These are phyloP conservation scores for Cosmia pyralina DNA, from an alignment of 2,888 invertebrate species.

Conservation along the genomic window DNA sequence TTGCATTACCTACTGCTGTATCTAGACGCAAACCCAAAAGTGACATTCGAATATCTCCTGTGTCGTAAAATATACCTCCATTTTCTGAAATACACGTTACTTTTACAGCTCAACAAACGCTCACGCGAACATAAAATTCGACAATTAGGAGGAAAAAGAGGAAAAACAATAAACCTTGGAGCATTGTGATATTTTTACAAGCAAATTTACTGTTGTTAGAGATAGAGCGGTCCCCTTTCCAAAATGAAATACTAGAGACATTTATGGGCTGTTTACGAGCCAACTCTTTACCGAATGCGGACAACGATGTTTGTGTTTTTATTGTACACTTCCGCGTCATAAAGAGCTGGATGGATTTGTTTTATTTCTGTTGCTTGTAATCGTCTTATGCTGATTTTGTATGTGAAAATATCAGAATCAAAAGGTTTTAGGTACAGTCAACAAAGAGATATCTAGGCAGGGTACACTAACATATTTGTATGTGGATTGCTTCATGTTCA, in stretches of 20 bases:
- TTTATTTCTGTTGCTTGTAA: slow-evolving; percentile 55
- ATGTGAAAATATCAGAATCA: slow-evolving; percentile 1
- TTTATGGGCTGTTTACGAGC: slow-evolving; percentile 85
- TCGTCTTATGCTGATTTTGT: slow-evolving; percentile 44
- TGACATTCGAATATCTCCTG: slow-evolving; percentile 9
- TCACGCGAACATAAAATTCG: slow-evolving; percentile 68
- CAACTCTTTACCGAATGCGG: slow-evolving; percentile 78
- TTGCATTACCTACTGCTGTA: slow-evolving; percentile 30
- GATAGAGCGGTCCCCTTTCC: slow-evolving; percentile 67
- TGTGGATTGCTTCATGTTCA: too few species aligned
- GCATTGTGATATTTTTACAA: slow-evolving; percentile 76
- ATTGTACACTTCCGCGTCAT: slow-evolving; percentile 69
- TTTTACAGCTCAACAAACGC: slow-evolving; percentile 63
- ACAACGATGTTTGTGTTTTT: slow-evolving; percentile 77
- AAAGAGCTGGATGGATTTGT: slow-evolving; percentile 64
- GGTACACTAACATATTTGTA: too few species aligned
- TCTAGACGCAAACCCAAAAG: slow-evolving; percentile 17
- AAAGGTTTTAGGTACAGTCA: neutral
- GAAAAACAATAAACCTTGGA: slow-evolving; percentile 76
- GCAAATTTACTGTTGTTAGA: slow-evolving; percentile 72
- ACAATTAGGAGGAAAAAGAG: slow-evolving; percentile 79
- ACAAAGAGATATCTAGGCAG: too few species aligned
- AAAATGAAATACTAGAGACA: slow-evolving; percentile 78
- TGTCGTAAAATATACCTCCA: slow-evolving; percentile 4
- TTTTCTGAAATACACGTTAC: slow-evolving; percentile 28